These are phyloP conservation scores for Napeogenes inachia DNA, from an alignment of 2,888 invertebrate species.

Conservation along the genomic window DNA sequence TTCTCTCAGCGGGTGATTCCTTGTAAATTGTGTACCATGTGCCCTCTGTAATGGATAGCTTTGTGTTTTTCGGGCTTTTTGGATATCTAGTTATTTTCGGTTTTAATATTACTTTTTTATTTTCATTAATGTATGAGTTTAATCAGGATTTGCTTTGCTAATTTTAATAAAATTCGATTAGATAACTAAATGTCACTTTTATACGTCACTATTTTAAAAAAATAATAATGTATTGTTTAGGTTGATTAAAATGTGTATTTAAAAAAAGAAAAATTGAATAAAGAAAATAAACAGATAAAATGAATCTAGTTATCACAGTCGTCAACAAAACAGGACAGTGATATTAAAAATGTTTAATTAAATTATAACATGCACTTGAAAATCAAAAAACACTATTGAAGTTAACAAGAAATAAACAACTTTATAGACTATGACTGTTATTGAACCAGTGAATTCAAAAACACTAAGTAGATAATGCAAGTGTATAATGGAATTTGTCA, in stretches of 20 bases:
- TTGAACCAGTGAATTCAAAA: constrained; percentile 29
- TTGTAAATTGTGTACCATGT: constrained; percentile 54
- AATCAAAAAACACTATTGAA: no score
- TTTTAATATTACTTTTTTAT: not conserved
- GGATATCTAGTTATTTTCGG: not conserved
- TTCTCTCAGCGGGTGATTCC: constrained; percentile 67
- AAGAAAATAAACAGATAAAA: no score
- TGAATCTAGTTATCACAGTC: no score
- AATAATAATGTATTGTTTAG: no score
- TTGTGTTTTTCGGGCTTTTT: constrained; percentile 19
- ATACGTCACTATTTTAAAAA: no score
- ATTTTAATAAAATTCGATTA: no score
- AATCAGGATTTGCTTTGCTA: not conserved
- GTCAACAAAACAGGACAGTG: no score
- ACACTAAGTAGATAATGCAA: constrained; percentile 61
- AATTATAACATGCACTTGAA: no score
- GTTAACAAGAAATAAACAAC: not conserved
- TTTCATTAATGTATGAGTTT: not conserved
- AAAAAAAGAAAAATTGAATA: no score
- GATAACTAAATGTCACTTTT: no score
- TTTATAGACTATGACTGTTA: not conserved
- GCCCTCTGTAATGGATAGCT: constrained; percentile 51
- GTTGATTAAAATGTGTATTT: no score
- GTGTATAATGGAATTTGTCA: constrained; percentile 74
- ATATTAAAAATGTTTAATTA: no score